Percentiles rank a stretch among this genome's conserved stretches.
phyloP scores from a whole-genome alignment of 2,113 vertebrate species.

The Boleophthalmus pectinirostris region DNA sequence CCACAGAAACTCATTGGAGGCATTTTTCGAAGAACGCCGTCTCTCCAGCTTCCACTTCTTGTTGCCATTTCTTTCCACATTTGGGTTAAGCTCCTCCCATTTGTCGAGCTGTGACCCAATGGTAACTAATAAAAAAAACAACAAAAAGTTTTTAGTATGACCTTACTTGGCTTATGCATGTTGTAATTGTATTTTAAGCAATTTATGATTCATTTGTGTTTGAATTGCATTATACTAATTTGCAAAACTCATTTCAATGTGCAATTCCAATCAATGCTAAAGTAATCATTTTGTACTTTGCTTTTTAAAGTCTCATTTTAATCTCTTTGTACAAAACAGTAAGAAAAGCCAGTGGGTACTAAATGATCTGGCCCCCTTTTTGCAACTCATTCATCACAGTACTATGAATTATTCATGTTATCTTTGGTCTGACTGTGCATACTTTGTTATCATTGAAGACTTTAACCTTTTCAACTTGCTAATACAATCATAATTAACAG shows the following conservation, averaged over 20 bases:
- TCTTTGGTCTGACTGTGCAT: slow-evolving; percentile 30
- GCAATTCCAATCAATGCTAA: slow-evolving; percentile 2
- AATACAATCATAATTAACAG: slow-evolving; percentile 39
- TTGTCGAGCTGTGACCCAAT: slow-evolving; percentile 90
- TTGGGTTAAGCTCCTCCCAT: slow-evolving; percentile 92
- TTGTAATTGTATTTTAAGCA: neutral
- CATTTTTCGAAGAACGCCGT: slow-evolving; percentile 87
- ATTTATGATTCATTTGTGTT: neutral
- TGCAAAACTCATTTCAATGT: neutral
- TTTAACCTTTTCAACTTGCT: slow-evolving; percentile 53
- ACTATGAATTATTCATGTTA: slow-evolving; percentile 46
- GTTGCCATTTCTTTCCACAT: slow-evolving; percentile 83
- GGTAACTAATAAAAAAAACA: slow-evolving; percentile 58
- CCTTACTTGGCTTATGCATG: neutral
- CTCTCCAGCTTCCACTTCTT: slow-evolving; percentile 85
- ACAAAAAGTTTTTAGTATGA: neutral
- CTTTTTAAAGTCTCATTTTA: neutral
- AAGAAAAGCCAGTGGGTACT: slow-evolving; percentile 17
- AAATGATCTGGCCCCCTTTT: slow-evolving; percentile 21
- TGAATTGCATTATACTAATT: neutral
- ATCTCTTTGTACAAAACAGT: slow-evolving; percentile 9
- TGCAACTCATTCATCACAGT: slow-evolving; percentile 22
- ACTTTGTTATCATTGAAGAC: slow-evolving; percentile 45
- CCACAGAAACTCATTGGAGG: slow-evolving; percentile 93
- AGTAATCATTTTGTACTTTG: slow-evolving; percentile 2